phyloP scores from a whole-genome alignment of 2,113 vertebrate species.

The Podarcis raffonei region DNA sequence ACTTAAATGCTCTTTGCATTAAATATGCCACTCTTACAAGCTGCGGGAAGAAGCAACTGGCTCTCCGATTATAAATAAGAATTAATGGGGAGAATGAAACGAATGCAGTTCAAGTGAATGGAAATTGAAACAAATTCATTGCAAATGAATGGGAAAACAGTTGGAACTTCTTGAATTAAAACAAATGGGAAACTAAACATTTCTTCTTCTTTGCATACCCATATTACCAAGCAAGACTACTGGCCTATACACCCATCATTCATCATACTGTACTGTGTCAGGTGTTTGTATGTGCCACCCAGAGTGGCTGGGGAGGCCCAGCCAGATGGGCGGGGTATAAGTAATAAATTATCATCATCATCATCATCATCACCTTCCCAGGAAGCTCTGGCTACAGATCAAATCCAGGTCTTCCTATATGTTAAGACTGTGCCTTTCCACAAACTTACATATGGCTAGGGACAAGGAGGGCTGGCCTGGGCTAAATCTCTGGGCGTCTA shows the following conservation, averaged over 20 bases:
- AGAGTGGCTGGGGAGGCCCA: no score
- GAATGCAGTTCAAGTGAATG: neutral
- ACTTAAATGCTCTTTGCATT: neutral
- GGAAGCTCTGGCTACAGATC: neutral
- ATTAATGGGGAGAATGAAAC: neutral
- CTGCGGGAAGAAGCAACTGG: neutral
- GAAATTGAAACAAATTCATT: neutral
- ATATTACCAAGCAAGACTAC: neutral
- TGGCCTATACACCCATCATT: neutral
- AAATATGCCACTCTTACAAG: neutral
- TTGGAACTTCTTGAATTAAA: neutral
- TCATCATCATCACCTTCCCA: no score
- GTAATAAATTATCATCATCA: no score
- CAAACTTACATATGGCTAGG: neutral
- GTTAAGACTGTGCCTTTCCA: neutral
- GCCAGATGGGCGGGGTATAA: no score
- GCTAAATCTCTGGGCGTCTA: neutral
- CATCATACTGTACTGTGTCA: neutral
- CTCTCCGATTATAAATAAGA: neutral
- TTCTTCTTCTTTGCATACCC: neutral
- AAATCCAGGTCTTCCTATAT: neutral
- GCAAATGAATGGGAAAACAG: neutral
- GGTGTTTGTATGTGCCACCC: neutral
- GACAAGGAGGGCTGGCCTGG: neutral
- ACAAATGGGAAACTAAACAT: neutral